phyloP scores from a whole-genome alignment of 2,888 invertebrate genomes.

The Lymantria monacha region DNA sequence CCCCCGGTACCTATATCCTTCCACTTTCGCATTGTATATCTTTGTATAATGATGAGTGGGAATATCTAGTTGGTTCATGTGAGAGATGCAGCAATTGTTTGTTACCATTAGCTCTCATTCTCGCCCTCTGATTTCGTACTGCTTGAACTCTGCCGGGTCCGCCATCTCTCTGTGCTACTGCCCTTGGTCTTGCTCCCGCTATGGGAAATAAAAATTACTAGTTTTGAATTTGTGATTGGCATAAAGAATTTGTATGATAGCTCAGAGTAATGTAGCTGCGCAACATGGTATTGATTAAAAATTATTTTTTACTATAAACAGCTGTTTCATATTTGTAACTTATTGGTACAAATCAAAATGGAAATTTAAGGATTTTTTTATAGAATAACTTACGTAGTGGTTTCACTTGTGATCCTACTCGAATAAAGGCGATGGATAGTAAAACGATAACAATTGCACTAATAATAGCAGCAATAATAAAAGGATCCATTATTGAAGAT shows the following conservation, averaged over 20 bases:
- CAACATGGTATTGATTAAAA: slow-evolving; percentile 1
- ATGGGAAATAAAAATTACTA: not conserved
- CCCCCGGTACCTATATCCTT: too few relatives aligned
- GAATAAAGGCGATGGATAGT: slow-evolving; percentile 58
- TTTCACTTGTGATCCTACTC: slow-evolving; percentile 53
- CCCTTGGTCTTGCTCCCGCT: slow-evolving; percentile 62
- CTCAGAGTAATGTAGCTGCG: too few relatives aligned
- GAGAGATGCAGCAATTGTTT: not conserved
- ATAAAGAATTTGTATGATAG: too few relatives aligned
- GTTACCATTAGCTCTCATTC: slow-evolving; percentile 82
- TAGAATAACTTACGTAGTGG: slow-evolving; percentile 47
- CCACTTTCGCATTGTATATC: too few relatives aligned
- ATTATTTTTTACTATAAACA: too few relatives aligned
- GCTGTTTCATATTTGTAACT: too few relatives aligned
- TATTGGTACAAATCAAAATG: too few relatives aligned
- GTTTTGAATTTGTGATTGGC: too few relatives aligned
- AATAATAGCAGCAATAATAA: slow-evolving; percentile 68
- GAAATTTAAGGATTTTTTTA: too few relatives aligned
- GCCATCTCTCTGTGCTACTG: slow-evolving; percentile 74
- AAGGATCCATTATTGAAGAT: slow-evolving; percentile 59
- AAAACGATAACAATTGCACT: slow-evolving; percentile 64
- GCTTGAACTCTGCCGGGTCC: slow-evolving; percentile 87
- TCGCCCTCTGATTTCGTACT: slow-evolving; percentile 86
- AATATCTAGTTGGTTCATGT: too few relatives aligned
- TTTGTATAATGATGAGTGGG: too few relatives aligned